phyloP scores from a whole-genome alignment of 2,113 vertebrate species.

The Micromys minutus region DNA sequence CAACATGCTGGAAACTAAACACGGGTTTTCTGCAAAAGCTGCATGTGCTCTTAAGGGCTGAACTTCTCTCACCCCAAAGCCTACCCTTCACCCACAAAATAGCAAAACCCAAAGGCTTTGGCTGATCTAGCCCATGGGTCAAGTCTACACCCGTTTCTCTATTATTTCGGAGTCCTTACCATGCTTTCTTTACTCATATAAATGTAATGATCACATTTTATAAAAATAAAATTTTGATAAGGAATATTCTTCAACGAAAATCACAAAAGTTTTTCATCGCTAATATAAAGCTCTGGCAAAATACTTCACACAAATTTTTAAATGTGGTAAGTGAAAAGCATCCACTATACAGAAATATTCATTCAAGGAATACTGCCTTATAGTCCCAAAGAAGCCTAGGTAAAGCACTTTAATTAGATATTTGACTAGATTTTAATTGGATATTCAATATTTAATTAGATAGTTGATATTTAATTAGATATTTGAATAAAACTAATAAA shows the following conservation, averaged over 20 bases:
- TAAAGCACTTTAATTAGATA: background rate
- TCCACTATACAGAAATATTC: background rate
- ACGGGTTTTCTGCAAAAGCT: background rate
- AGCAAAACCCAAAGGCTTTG: background rate
- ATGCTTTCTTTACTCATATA: background rate
- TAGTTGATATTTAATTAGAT: background rate
- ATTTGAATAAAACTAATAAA: no score
- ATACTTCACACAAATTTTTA: slow-evolving; percentile 23
- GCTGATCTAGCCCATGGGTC: background rate
- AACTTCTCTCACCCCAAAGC: background rate
- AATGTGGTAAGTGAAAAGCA: slow-evolving; percentile 5
- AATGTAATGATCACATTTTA: background rate
- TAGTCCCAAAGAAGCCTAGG: background rate
- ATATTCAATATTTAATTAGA: slow-evolving; percentile 32
- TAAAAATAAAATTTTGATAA: slow-evolving; percentile 8
- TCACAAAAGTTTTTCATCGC: background rate
- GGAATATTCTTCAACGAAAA: slow-evolving; percentile 44
- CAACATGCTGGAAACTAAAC: background rate
- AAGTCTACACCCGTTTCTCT: background rate
- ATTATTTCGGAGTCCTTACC: background rate
- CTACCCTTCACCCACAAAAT: background rate
- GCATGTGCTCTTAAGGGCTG: background rate
- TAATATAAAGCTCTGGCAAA: slow-evolving; percentile 32
- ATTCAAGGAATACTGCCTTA: slow-evolving; percentile 18
- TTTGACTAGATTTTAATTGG: no score